phyloP scores from a whole-genome alignment of 64 coral and sea anemone species.

The Montipora sp. region DNA sequence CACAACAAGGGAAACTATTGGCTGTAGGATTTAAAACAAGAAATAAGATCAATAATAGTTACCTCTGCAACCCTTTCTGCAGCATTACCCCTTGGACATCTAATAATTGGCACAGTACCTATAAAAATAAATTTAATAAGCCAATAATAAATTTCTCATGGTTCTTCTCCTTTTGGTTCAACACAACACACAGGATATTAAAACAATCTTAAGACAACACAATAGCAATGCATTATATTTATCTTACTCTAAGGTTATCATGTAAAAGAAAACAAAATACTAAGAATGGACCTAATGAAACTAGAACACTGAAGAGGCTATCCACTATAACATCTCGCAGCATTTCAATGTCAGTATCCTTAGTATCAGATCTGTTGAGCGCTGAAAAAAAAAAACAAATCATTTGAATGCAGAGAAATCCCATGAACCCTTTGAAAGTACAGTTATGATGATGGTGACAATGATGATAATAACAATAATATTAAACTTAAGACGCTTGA shows the following conservation, averaged over 20 bases:
- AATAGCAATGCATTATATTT: too few species aligned
- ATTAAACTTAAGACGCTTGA: too few species aligned
- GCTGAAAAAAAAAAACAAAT: slow-evolving; percentile 55
- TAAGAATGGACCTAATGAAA: slow-evolving; percentile 81
- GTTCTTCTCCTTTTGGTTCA: too few species aligned
- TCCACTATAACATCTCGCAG: slow-evolving; percentile 92
- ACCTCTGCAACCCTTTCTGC: slow-evolving; percentile 99
- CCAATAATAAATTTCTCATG: neutral
- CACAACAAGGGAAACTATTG: neutral
- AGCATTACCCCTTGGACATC: slow-evolving; percentile 94
- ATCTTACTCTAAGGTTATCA: neutral
- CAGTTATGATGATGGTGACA: too few species aligned
- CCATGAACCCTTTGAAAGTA: too few species aligned
- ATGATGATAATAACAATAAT: too few species aligned
- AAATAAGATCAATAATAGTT: neutral
- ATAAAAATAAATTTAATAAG: neutral
- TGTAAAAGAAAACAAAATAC: neutral
- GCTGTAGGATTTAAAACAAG: neutral
- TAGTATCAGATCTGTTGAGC: slow-evolving; percentile 94
- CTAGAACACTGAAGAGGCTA: slow-evolving; percentile 97
- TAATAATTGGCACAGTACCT: slow-evolving; percentile 98
- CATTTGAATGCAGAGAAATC: neutral
- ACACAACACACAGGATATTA: too few species aligned
- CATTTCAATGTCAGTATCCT: slow-evolving; percentile 99
- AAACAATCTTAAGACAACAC: neutral